Percentiles rank a stretch among this genome's conserved stretches.
Conservation (phyloP, 1,140 invertebrate species). For the Archegozetes longisetosus region DNA sequence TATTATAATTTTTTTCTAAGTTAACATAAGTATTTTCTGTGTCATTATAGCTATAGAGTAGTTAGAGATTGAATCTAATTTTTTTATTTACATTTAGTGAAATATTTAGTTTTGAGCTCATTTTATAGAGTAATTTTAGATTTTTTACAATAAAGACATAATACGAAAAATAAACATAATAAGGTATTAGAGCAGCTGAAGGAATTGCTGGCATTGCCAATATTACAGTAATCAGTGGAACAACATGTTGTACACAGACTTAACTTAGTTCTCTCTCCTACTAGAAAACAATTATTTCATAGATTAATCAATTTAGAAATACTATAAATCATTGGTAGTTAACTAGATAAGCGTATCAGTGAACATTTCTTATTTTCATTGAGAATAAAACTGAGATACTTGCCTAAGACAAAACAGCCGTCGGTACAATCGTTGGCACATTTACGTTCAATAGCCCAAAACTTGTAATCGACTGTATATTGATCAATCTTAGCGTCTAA, state of each 20-base stretch:
- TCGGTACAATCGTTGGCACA: conserved; percentile 7
- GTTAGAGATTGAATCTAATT: too few relatives aligned
- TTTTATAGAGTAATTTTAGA: too few relatives aligned
- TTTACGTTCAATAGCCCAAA: conserved; percentile 6
- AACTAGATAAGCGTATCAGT: not conserved
- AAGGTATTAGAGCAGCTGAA: not conserved
- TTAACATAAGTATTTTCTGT: too few relatives aligned
- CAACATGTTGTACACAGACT: conserved; percentile 11
- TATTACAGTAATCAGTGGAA: conserved; percentile 8
- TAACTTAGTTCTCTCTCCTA: conserved; percentile 13
- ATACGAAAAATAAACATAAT: not conserved
- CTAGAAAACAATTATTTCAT: not conserved
- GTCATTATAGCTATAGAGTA: too few relatives aligned
- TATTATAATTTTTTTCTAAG: too few relatives aligned
- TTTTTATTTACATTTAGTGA: too few relatives aligned
- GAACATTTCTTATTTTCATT: not conserved
- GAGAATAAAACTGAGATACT: too few relatives aligned
- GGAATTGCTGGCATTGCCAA: not conserved
- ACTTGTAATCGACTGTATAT: not conserved
- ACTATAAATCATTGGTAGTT: not conserved
- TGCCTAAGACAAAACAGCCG: conserved; percentile 13
- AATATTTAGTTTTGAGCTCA: too few relatives aligned
- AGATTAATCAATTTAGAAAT: not conserved
- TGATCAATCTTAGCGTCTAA: not conserved
- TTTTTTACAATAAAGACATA: not conserved